Base-by-base conservation (phyloP, 1,140 invertebrate species). In the Grapholita molesta region DNA sequence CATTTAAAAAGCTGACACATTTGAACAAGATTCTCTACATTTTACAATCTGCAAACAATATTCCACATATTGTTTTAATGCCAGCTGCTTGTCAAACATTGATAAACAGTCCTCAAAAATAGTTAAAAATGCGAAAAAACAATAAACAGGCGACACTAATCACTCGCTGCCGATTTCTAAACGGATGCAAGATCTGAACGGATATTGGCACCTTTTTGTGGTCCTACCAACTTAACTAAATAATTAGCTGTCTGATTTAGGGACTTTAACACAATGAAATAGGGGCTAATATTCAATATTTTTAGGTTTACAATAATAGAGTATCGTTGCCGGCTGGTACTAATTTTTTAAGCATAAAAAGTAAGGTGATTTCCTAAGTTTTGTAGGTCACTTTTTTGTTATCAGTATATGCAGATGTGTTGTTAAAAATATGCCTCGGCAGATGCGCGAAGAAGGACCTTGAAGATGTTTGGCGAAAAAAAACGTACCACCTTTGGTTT, bases 181-280 rank as follows among this genome's bases (percentile, higher is more conserved):
- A 85, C 86, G 88, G 89, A 89, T 90, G 84, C 83, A 73, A 87
- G 80, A 84, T 83, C 82, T 74, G 76, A 85, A 80, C 88, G 88
- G 88, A 91, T 85, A 91, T 90, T 89, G 89, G 89, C 86, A 86
- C 78, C 80, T 91, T 89, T 89, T 90, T 89, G 79, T 72, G n/a
- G 68, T n/a, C n/a, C 57, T 76, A 75, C 72, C 70, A 72, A 66
- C 53, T 65, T 67, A 68, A 25, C 33, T 15, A 2, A 48, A 48
- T 21, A 48, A 15, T 24, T 24, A 61, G 6, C 12, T 28, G 12
- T 6, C 8, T 11, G 32, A 32, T 25, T 28, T 61, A 6, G n/a
- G 25, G 38, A 67, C 48, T 21, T 32, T 53, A 52, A 9, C 24
- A 9, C 24, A 2, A 30, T 6, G 23, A 30, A 12, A 11, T 52